Evolutionary conservation across 2,888 invertebrate genomes (phyloP), one percentile per base, ranked within the genome.

Genomic region (Aspidiotus rigidus): DNA sequence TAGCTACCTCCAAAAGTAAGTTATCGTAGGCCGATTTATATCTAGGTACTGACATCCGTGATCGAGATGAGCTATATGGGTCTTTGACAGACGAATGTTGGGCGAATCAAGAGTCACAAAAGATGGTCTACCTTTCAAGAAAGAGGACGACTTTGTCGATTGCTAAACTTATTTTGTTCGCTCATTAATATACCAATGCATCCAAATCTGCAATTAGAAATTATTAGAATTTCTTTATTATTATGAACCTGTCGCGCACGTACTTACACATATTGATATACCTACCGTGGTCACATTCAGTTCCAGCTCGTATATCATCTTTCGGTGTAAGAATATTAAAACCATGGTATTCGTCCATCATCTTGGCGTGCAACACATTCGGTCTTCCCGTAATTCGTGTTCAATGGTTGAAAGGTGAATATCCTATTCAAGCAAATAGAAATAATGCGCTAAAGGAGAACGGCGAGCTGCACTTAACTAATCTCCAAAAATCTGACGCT

Each of bases 291-390:
- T 5, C 5, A n/a, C 8, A 75, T 76, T 15, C 73, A 81, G 84
- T 85, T 61, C 85, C 86, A 13, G 87, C 87, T 0, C 81, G 84
- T 71, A 86, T 88, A 69, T 84, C 85, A 13, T 87, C 88, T 1
- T 87, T 88, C 75, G 88, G 88, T 0, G 85, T 85, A 1, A 79
- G 81, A 57, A 78, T 87, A 6, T 82, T 86, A 13, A 80, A 84
- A 71, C 85, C 87, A 0, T 86, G 86, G 86, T 81, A 86, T 66
- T 84, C 84, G 28, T 83, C 85, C 0, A 84, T 84, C 0, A 82
- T 84, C 0, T 77, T 88, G 44, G 78, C 83, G 5, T 88, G 88
- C 75, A 81, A 83, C 56, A 82, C 85, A 0, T 87, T 87, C 7
- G 88, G 88, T 0, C 81, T 83, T 57, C 77, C 77, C 7, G 66